Conservation (phyloP, 1,140 invertebrate species). For the Penaeus vannamei region DNA sequence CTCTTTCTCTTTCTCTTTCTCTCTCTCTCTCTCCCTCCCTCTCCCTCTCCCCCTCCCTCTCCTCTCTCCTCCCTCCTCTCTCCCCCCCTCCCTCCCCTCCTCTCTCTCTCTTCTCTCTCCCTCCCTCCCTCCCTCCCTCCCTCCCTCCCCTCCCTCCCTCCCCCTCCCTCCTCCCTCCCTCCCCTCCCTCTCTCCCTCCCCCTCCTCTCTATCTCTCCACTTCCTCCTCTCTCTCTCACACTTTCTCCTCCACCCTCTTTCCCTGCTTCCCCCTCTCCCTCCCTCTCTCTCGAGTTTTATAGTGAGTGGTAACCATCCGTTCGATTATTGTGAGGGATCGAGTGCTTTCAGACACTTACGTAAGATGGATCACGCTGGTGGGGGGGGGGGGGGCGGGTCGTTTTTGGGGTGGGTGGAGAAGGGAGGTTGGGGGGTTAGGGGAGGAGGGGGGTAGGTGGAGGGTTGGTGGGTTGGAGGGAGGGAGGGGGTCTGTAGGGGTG, state of each 20-base stretch:
- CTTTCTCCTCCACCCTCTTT: not conserved
- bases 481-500: not conserved
- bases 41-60: not conserved
- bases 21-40: not conserved
- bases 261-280: not conserved
- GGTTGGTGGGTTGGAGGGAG: not conserved
- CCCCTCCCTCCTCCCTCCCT: not conserved
- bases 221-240: not conserved
- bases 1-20: not conserved
- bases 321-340: conserved; percentile 51
- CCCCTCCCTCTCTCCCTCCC: not conserved
- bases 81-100: not conserved
- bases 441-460: not conserved
- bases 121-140: not conserved
- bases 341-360: conserved; percentile 53
- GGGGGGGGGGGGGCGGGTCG: not conserved
- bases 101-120: no score
- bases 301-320: conserved; percentile 49
- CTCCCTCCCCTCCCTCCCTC: not conserved
- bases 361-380: conserved; percentile 31
- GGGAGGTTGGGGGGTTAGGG: not conserved
- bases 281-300: not conserved
- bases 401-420: not conserved
- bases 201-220: not conserved
- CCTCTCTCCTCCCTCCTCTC: not conserved